phyloP scores from a whole-genome alignment of 2,113 vertebrate species.

The Pitta sordida region DNA sequence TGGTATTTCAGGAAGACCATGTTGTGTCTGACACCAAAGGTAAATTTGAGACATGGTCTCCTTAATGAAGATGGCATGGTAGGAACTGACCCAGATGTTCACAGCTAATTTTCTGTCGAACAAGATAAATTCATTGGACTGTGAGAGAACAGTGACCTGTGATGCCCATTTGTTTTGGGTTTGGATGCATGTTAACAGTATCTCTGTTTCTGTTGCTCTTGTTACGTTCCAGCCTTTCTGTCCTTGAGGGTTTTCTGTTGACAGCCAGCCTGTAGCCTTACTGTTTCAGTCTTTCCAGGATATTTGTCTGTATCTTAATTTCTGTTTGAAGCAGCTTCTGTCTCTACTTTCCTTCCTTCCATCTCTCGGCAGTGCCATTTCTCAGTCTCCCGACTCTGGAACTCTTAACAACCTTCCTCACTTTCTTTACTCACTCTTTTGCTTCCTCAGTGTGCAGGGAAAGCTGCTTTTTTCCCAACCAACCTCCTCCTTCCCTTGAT shows the following conservation, averaged over 20 bases:
- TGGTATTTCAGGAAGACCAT: background rate
- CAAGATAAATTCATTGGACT: background rate
- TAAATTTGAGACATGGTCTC: background rate
- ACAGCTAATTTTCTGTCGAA: background rate
- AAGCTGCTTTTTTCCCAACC: slow-evolving; percentile 52
- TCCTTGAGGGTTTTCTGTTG: slow-evolving; percentile 62
- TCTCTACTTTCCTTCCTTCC: slow-evolving; percentile 64
- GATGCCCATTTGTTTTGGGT: slow-evolving; percentile 26
- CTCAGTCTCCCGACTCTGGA: slow-evolving; percentile 64
- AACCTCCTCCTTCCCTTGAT: slow-evolving; percentile 33
- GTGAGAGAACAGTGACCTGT: slow-evolving; percentile 31
- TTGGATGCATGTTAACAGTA: slow-evolving; percentile 74
- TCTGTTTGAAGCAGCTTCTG: slow-evolving; percentile 71
- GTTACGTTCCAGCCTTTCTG: slow-evolving; percentile 48
- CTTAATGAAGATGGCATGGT: background rate
- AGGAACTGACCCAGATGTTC: background rate
- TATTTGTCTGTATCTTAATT: slow-evolving; percentile 65
- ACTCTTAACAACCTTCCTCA: slow-evolving; percentile 51
- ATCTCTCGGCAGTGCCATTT: slow-evolving; percentile 66
- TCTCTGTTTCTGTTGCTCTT: slow-evolving; percentile 69
- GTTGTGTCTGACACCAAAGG: background rate
- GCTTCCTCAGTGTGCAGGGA: slow-evolving; percentile 72
- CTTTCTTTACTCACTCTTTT: slow-evolving; percentile 71
- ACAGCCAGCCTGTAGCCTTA: slow-evolving; percentile 58
- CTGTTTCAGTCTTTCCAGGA: slow-evolving; percentile 69